Evolutionary conservation across 2,888 invertebrate species (phyloP).

Genomic region (Dynastes maya): DNA sequence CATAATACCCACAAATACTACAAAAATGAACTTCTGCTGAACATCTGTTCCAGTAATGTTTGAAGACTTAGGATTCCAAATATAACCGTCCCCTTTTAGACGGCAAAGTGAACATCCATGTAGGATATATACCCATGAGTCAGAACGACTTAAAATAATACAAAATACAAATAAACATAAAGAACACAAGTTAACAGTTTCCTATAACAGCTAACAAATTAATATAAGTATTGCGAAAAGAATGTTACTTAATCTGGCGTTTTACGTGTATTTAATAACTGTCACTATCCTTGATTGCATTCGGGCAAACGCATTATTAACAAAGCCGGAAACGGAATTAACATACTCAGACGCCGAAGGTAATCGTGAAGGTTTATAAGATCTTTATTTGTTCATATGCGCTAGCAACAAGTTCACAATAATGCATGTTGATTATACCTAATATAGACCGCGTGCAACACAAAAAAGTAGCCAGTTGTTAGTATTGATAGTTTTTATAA

Average conservation of each 20-base stretch:
- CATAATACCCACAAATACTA: too few species aligned
- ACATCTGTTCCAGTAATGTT: too few species aligned
- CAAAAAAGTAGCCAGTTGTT: too few species aligned
- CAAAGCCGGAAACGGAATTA: not conserved
- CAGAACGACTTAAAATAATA: constrained; percentile 9
- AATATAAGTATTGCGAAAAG: too few species aligned
- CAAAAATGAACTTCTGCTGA: too few species aligned
- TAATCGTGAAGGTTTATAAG: not conserved
- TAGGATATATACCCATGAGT: not conserved
- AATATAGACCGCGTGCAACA: too few species aligned
- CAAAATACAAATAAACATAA: not conserved
- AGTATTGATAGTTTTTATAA: too few species aligned
- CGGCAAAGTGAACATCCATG: not conserved
- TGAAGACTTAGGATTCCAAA: too few species aligned
- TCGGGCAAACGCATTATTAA: not conserved
- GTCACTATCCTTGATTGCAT: not conserved
- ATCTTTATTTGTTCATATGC: constrained; percentile 7
- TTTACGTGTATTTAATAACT: not conserved
- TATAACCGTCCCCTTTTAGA: too few species aligned
- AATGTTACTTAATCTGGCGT: not conserved
- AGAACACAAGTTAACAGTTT: not conserved
- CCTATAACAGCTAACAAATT: too few species aligned
- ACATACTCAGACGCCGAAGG: constrained; percentile 10
- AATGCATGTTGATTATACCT: too few species aligned
- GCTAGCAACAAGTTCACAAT: too few species aligned